Percentiles rank a stretch among this genome's conserved stretches.
These are phyloP conservation scores for Heliconius hermathena DNA, from an alignment of 1,140 invertebrate genomes.

Conservation along the genomic window DNA sequence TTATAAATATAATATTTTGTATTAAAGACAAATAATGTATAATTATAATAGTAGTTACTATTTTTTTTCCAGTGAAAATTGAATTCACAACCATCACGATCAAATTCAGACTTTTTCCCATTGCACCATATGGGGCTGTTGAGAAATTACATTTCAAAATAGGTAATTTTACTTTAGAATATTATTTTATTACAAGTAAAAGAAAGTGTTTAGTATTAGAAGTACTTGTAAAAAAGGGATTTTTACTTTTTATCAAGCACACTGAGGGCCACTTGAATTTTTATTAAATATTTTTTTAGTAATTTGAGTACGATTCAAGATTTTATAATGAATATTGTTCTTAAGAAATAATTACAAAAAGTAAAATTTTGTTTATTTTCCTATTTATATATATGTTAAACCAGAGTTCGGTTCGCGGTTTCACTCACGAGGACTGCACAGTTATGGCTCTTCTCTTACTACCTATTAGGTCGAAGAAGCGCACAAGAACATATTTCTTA, in stretches of 20 bases:
- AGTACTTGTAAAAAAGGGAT: background rate
- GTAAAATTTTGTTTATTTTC: background rate
- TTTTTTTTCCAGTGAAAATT: background rate
- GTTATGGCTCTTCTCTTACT: too few species aligned
- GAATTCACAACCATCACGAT: too few species aligned
- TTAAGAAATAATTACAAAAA: background rate
- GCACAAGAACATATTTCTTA: too few species aligned
- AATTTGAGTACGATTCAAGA: background rate
- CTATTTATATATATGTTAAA: too few species aligned
- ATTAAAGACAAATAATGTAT: too few species aligned
- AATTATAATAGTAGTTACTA: too few species aligned
- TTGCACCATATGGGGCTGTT: background rate
- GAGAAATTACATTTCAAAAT: too few species aligned
- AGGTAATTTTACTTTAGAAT: too few species aligned
- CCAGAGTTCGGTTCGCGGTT: too few species aligned
- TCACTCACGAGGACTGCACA: too few species aligned
- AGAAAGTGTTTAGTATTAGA: background rate
- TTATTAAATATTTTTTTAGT: background rate
- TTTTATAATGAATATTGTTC: background rate
- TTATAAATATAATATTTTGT: too few species aligned
- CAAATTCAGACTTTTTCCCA: background rate
- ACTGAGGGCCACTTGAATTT: background rate
- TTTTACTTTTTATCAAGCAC: background rate
- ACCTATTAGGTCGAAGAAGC: too few species aligned
- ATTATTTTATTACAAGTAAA: background rate